These are phyloP conservation scores for Nerophis lumbriciformis DNA, from an alignment of 2,113 vertebrate genomes.

Conservation along the genomic window DNA sequence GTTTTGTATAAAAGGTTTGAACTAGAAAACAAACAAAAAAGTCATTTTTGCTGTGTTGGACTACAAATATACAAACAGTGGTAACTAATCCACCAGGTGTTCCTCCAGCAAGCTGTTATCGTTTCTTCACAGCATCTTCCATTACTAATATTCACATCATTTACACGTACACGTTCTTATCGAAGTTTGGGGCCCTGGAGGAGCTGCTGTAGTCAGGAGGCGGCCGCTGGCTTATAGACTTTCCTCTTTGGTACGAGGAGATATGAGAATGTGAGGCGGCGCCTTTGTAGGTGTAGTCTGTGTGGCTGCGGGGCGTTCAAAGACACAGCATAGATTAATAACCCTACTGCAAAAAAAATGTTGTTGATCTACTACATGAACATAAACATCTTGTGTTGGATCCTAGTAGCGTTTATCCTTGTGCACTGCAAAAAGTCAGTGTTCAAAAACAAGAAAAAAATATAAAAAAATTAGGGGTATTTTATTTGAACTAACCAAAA, in stretches of 20 bases:
- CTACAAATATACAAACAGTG: too few relatives aligned
- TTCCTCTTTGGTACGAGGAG: conserved; percentile 73
- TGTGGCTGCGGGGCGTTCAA: conserved; percentile 42
- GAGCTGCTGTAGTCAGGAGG: conserved; percentile 57
- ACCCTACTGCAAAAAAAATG: too few relatives aligned
- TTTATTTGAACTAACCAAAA: too few relatives aligned
- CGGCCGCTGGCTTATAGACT: conserved; percentile 58
- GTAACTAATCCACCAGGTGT: conserved; percentile 8
- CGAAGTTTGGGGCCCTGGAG: conserved; percentile 66
- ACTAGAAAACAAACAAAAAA: too few relatives aligned
- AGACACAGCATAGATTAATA: conserved; percentile 19
- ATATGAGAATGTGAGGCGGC: conserved; percentile 75
- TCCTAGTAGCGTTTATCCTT: neutral
- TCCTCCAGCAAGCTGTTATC: neutral
- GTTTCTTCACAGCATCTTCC: conserved; percentile 1
- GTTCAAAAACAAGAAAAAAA: too few relatives aligned
- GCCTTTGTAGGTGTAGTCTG: conserved; percentile 72
- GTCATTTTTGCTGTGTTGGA: neutral
- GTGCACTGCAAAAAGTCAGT: too few relatives aligned
- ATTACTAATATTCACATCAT: conserved; percentile 26
- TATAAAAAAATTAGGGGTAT: too few relatives aligned
- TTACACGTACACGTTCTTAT: conserved; percentile 76
- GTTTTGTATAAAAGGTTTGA: too few relatives aligned
- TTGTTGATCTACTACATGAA: neutral
- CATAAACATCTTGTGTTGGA: neutral